These are phyloP conservation scores for Uropetala carovei DNA, from an alignment of 2,888 invertebrate genomes.

Conservation along the genomic window DNA sequence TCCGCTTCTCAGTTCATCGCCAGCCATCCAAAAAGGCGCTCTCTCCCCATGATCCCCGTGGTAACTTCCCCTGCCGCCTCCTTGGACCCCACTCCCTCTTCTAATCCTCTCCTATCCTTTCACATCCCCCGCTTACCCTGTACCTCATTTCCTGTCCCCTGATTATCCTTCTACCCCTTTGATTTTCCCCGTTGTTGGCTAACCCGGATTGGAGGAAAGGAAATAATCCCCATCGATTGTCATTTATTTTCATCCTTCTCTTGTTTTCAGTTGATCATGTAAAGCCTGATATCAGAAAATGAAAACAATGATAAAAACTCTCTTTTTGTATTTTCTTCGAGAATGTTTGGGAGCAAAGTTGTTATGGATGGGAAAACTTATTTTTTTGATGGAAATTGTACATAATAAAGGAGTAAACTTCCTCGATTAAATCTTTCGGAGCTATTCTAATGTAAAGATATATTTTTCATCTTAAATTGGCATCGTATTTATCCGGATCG, in stretches of 20 bases:
- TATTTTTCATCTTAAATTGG: too few relatives aligned
- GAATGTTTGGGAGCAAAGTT: background rate
- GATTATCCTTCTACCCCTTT: background rate
- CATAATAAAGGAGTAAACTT: too few relatives aligned
- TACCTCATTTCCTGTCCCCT: constrained; percentile 3
- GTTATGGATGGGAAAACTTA: background rate
- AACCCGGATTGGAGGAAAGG: background rate
- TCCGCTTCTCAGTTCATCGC: background rate
- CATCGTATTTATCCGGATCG: too few relatives aligned
- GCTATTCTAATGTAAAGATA: too few relatives aligned
- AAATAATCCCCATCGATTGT: background rate
- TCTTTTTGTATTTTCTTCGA: background rate
- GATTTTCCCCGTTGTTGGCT: background rate
- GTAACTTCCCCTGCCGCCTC: too few relatives aligned
- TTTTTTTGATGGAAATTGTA: too few relatives aligned
- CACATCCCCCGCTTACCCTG: background rate
- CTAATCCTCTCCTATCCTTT: background rate
- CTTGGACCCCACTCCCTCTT: background rate
- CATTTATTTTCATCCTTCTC: background rate
- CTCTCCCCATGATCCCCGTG: background rate
- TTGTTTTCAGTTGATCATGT: background rate
- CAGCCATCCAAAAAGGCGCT: background rate
- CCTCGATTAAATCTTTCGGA: too few relatives aligned
- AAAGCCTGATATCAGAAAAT: too few relatives aligned
- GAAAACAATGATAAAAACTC: too few relatives aligned